phyloP scores from a whole-genome alignment of 1,140 invertebrate genomes.

The Pygmarrhopalites habei region DNA sequence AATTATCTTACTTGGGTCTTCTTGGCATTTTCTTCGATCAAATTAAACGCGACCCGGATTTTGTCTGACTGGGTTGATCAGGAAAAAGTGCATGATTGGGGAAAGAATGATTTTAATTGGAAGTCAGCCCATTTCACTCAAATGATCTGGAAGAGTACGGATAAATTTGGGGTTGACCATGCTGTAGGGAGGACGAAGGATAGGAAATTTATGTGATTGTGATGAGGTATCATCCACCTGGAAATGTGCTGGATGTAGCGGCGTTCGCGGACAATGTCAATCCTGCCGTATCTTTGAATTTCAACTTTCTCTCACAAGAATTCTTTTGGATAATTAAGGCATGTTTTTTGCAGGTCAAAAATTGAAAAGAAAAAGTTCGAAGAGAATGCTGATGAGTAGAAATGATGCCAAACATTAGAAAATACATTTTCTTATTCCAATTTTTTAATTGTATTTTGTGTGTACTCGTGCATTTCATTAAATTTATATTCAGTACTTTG shows the following conservation, averaged over 20 bases:
- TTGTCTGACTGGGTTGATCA: slow-evolving; percentile 15
- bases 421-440: too few species aligned
- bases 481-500: too few species aligned
- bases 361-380: too few species aligned
- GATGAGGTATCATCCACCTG: slow-evolving; percentile 11
- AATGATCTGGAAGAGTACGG: slow-evolving; percentile 20
- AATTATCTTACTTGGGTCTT: neutral
- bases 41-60: neutral
- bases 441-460: too few species aligned
- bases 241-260: slow-evolving; percentile 3
- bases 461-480: too few species aligned
- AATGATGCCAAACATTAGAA: too few species aligned
- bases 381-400: too few species aligned
- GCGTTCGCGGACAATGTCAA: slow-evolving; percentile 19
- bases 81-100: slow-evolving; percentile 5
- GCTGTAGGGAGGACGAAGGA: neutral
- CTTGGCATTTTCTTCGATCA: neutral
- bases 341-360: too few species aligned
- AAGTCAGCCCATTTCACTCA: slow-evolving; percentile 23
- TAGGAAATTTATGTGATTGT: neutral
- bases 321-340: too few species aligned
- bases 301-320: neutral
- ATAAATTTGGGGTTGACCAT: slow-evolving; percentile 10
- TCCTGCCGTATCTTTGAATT: too few species aligned
- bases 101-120: slow-evolving; percentile 1